Evolutionary conservation across 1,140 invertebrate species (phyloP).

Genomic region (Metopolophium dirhodum): DNA sequence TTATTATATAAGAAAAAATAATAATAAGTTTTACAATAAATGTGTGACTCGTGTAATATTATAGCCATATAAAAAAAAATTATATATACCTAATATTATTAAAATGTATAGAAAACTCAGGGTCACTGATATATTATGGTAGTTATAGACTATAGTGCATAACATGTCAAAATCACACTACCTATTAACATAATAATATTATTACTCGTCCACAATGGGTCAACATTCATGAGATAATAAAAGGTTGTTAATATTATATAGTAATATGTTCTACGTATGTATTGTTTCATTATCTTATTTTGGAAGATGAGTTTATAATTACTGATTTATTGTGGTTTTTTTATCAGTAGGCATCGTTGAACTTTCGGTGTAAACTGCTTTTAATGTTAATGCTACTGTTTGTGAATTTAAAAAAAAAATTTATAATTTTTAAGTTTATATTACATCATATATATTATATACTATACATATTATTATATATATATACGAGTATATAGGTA

Average conservation of each 20-base stretch:
- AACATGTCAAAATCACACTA: not conserved
- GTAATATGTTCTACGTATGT: not conserved
- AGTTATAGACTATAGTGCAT: not conserved
- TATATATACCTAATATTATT: not conserved
- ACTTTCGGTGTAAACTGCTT: not conserved
- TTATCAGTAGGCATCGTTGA: not conserved
- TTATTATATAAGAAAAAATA: not conserved
- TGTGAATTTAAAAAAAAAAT: not conserved
- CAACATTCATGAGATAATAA: not conserved
- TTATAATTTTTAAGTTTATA: not conserved
- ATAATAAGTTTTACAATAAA: conserved; percentile 13
- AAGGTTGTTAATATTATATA: not conserved
- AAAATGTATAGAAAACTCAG: conserved; percentile 41
- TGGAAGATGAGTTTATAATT: not conserved
- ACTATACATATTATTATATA: not conserved
- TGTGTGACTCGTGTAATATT: not conserved
- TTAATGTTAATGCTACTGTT: not conserved
- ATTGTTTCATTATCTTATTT: not conserved
- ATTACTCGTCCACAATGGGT: not conserved
- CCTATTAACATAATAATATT: not conserved
- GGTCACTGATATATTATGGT: conserved; percentile 23
- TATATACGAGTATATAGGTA: not conserved
- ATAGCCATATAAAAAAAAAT: not conserved
- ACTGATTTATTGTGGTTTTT: not conserved
- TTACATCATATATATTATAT: not conserved